These are phyloP conservation scores for Drosophila infuscata DNA, from an alignment of 2,888 invertebrate species.

Conservation along the genomic window DNA sequence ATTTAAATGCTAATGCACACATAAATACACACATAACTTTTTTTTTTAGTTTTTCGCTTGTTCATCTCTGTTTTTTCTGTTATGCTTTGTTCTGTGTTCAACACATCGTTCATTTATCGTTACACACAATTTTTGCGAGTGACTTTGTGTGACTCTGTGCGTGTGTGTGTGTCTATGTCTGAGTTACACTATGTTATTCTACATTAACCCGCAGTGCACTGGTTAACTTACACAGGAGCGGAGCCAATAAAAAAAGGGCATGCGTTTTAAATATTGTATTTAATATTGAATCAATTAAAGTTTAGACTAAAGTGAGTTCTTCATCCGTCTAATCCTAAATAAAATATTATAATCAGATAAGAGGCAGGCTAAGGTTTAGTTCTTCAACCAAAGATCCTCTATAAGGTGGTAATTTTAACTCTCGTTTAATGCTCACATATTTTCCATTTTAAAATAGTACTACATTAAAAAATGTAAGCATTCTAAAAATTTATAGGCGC, in stretches of 20 bases:
- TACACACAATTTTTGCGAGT: constrained; percentile 18
- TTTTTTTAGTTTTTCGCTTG: constrained; percentile 42
- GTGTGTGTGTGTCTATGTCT: constrained; percentile 24
- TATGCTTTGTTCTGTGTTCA: constrained; percentile 30
- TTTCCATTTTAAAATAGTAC: background rate
- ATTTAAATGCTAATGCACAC: constrained; percentile 11
- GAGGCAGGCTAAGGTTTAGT: background rate
- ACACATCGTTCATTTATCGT: constrained; percentile 27
- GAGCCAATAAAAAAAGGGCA: background rate
- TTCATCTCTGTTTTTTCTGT: constrained; percentile 17
- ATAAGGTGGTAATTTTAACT: background rate
- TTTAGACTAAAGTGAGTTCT: background rate
- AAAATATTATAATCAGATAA: background rate
- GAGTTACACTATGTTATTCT: constrained; percentile 26
- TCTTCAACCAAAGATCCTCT: background rate
- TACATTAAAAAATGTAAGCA: background rate
- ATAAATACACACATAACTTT: constrained; percentile 27
- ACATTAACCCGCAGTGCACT: constrained; percentile 49
- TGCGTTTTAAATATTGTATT: background rate
- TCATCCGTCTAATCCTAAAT: background rate
- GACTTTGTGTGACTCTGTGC: background rate
- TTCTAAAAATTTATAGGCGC: too few relatives aligned
- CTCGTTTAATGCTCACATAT: background rate
- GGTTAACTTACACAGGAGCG: constrained; percentile 22
- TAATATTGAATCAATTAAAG: background rate